These are phyloP conservation scores for Nudaria mundana DNA, from an alignment of 2,888 invertebrate genomes.

Conservation along the genomic window DNA sequence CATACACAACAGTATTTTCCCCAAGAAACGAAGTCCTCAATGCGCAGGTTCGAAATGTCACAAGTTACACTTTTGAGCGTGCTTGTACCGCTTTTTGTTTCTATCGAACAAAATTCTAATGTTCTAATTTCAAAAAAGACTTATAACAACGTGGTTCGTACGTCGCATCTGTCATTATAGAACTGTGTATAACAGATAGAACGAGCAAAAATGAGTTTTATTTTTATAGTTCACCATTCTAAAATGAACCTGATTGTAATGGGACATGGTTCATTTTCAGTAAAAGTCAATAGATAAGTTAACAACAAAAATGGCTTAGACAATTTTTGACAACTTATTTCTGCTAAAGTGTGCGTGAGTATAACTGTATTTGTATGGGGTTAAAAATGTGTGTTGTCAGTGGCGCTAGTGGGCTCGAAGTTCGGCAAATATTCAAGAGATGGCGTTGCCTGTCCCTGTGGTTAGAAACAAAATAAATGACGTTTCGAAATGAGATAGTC, in stretches of 20 bases:
- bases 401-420: conserved; percentile 67
- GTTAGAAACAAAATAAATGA: conserved; percentile 39
- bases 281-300: conserved; percentile 11
- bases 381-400: conserved; percentile 51
- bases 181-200: conserved; percentile 19
- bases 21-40: conserved; percentile 28
- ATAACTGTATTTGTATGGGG: conserved; percentile 38
- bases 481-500: conserved; percentile 37
- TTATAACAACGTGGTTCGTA: conserved; percentile 13
- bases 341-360: conserved; percentile 49
- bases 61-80: conserved; percentile 20
- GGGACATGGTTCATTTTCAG: conserved; percentile 17
- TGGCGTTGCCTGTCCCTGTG: conserved; percentile 56
- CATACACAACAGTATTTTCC: conserved; percentile 32
- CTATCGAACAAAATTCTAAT: conserved; percentile 3
- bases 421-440: conserved; percentile 48
- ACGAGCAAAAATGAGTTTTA: conserved; percentile 35
- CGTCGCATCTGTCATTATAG: conserved; percentile 32
- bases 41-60: conserved; percentile 36
- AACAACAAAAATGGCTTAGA: conserved; percentile 28
- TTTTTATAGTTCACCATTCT: conserved; percentile 1
- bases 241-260: conserved; percentile 15
- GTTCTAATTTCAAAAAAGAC: conserved; percentile 28
- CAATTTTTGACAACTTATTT: conserved; percentile 65
- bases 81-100: conserved; percentile 23